Evolutionary conservation across 2,797 vertebrate genomes (phyloP), one percentile per base, ranked within the genome.

Genomic region (Sylvia borin): DNA sequence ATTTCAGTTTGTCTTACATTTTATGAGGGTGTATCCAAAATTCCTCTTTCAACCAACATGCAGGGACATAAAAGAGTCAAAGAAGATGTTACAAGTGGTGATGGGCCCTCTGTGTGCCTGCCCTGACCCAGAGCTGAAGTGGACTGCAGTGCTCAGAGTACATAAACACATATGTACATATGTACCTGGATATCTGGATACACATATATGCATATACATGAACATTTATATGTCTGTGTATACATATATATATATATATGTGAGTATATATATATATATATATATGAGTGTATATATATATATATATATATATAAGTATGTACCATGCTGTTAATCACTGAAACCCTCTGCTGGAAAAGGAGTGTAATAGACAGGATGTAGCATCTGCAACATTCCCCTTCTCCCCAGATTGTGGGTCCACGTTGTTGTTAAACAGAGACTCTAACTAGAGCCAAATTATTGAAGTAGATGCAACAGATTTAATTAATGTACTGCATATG

Each of bases 341-440:
- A 83, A 94, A 80, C 75, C 82, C 90, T 92, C 85, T 92, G 53
- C 75, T 92, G 82, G 73, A 83, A 85, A 32, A 13, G 24, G 27
- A 24, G 31, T n/a, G 50, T 47, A 50, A 42, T 53, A 85, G 67
- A 89, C 36, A 88, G 64, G 80, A 76, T 81, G 43, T 58, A 62
- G n/a, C 22, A 43, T 57, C 57, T 77, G 57, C n/a, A 80, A n/a
- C 38, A n/a, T 66, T 21, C 20, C 38, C 4, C 7, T 70, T 60
- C 16, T 57, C n/a, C 55, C n/a, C 70, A 50, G 3, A 47, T 5
- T 47, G 42, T 53, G 50, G 27, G 57, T 81, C 57, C 45, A 54
- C 3, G 1, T 9, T 29, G 16, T 53, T 13, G 5, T 70, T 66
- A 65, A 84, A 27, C 15, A 78, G 83, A 55, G 16, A 27, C 31